phyloP scores from a whole-genome alignment of 2,797 vertebrate species.

The Lepidocolaptes lacrymiger region DNA sequence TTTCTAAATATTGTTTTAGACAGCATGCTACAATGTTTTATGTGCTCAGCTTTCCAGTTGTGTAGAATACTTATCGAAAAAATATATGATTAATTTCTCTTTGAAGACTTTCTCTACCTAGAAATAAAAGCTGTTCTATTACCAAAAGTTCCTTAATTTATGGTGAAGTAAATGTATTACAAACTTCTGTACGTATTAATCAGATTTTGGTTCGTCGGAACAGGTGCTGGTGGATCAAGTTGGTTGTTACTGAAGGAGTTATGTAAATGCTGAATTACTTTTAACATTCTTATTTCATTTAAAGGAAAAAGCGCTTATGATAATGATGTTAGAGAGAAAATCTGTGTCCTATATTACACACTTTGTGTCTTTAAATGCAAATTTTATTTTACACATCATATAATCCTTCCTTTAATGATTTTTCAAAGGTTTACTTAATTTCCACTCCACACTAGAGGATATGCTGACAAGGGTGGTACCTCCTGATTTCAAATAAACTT shows the following conservation, averaged over 20 bases:
- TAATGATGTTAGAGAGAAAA: background rate
- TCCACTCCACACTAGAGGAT: background rate
- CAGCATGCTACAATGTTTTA: background rate
- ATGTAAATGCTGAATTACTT: background rate
- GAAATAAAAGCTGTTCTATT: background rate
- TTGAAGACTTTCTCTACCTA: background rate
- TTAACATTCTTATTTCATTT: background rate
- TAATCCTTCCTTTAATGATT: background rate
- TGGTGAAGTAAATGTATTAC: background rate
- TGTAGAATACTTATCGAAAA: background rate
- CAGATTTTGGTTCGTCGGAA: background rate
- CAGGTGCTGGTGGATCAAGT: background rate
- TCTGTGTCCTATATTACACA: background rate
- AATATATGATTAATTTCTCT: background rate
- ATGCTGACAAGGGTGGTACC: background rate
- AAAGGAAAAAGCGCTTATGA: background rate
- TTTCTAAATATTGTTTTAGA: background rate
- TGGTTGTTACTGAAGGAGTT: background rate
- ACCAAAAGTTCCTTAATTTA: background rate
- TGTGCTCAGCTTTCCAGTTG: background rate
- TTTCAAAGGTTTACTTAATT: constrained; percentile 38
- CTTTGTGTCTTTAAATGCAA: background rate
- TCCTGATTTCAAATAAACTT: background rate
- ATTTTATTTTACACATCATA: background rate
- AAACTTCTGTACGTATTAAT: background rate